Base-by-base conservation (phyloP, 2,113 vertebrate genomes). In the Antennarius striatus region DNA sequence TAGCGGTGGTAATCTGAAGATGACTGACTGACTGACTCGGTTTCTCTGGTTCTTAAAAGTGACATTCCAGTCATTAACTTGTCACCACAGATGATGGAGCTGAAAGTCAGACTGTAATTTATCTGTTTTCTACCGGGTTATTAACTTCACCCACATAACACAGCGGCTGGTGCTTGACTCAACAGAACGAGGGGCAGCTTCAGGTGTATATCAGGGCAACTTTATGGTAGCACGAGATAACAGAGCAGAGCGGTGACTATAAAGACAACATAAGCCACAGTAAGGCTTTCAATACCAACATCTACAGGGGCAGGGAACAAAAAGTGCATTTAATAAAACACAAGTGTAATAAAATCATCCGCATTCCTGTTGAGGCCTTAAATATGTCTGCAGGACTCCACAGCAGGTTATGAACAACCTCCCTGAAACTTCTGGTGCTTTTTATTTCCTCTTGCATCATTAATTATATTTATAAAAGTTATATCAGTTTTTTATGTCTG, bases 101-200 rank as follows among this genome's bases (percentile, higher is more conserved):
- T 63, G 73, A 67, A 22, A 78, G 82, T 60, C 75, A 45, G 36
- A 49, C 51, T 67, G 59, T 64, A 16, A 70, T 84, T 74, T 28
- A 75, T 78, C 75, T 70, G 49, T 65, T 72, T 40, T 82, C 68
- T 56, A 52, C 50, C 6, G 4, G 49, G 73, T 83, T 77, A 84
- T 81, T 78, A 76, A 62, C 63, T 62, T 54, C 14, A 70, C 75
- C 39, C 45, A 52, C 68, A 63, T 29, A 61, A 30, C 68, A 78
- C 63, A 48, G 63, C 4, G 8, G 28, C 56, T 40, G 43, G 10
- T 2, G 36, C 61, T 73, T 67, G 67, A 77, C 74, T 80, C 66
- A 67, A 15, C 16, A 6, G 81, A 74, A 56, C 46, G 47, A 89
- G 85, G 80, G 66, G 74, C 83, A 73, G 54, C 57, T 46, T 50